Evolutionary conservation across 1,140 invertebrate species (phyloP), one percentile per base, ranked within the genome.

Genomic region (Diploscapter pachys): DNA sequence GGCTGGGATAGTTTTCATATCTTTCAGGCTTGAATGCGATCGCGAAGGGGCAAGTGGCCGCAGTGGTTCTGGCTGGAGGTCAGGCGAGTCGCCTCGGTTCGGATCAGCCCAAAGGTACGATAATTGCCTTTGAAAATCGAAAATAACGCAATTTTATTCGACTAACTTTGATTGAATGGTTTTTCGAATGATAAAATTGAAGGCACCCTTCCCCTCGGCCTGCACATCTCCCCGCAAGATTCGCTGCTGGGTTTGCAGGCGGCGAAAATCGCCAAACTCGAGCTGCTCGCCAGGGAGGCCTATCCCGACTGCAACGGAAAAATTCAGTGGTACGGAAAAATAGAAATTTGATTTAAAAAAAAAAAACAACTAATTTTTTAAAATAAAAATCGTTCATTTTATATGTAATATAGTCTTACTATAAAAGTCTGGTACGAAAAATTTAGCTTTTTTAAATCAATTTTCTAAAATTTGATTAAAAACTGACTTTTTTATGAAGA

Each of bases 241-340:
- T 93, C 92, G 0, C 87, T 99, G 0, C 97, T 95, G 85, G 92
- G 95, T 88, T 89, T 99, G 6, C 96, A 99, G 89, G 96, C 93
- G 0, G 94, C 98, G 85, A 89, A 95, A 80, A 93, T 99, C 62
- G 82, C 90, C 2, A 88, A 90, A 77, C 86, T 99, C 0, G 89
- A 96, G 83, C 85, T 90, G 76, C 87, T 98, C 72, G 94, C 94
- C 0, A 78, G 84, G 63, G 85, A 91, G 63, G 86, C 48, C 0
- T 78, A 74, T 71, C 80, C 86, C 57, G 91, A 88, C 66, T 91
- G 91, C 0, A 91, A 90, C 79, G 82, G 85, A 49, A 71, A 11
- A 13, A 80, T 82, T 72, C 63, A 54, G 56, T 83, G 80, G 81
- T 85, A 4, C 11, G 64, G 63, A 31, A 31, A 31, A 31, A 31